These are phyloP conservation scores for Canis aureus DNA, from an alignment of 2,113 vertebrate genomes.

Conservation along the genomic window DNA sequence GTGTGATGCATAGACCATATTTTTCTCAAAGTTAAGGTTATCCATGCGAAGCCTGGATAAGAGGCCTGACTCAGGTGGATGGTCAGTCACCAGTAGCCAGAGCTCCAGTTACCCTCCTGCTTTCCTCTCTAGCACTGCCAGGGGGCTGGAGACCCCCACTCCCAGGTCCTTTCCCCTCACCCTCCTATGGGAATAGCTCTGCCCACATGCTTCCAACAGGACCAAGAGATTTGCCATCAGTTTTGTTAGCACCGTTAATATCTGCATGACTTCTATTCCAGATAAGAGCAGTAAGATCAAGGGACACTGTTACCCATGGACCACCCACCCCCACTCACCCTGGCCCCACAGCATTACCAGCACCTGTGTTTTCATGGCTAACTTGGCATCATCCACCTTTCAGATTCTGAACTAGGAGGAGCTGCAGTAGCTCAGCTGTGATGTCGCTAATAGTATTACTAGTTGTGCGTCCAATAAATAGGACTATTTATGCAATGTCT, in stretches of 20 bases:
- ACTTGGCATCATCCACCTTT: background rate
- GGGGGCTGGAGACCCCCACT: background rate
- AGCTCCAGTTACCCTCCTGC: too few species aligned
- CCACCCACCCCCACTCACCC: background rate
- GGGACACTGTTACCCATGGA: background rate
- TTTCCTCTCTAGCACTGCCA: background rate
- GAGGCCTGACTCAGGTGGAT: background rate
- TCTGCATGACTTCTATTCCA: background rate
- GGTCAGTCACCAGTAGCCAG: background rate
- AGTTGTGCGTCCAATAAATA: constrained; percentile 30
- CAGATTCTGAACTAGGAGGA: background rate
- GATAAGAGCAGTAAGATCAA: background rate
- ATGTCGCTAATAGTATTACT: background rate
- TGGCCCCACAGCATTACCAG: background rate
- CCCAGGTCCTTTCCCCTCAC: background rate
- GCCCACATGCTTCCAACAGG: background rate
- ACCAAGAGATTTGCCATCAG: background rate
- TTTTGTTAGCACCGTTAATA: background rate
- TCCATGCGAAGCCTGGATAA: background rate
- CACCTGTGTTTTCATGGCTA: too few species aligned
- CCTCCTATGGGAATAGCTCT: background rate
- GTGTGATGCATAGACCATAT: background rate
- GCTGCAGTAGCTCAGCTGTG: background rate
- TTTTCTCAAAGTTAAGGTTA: background rate
- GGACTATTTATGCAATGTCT: background rate